Conservation (phyloP, 2,797 vertebrate genomes). For the Sebastes diaconus region DNA sequence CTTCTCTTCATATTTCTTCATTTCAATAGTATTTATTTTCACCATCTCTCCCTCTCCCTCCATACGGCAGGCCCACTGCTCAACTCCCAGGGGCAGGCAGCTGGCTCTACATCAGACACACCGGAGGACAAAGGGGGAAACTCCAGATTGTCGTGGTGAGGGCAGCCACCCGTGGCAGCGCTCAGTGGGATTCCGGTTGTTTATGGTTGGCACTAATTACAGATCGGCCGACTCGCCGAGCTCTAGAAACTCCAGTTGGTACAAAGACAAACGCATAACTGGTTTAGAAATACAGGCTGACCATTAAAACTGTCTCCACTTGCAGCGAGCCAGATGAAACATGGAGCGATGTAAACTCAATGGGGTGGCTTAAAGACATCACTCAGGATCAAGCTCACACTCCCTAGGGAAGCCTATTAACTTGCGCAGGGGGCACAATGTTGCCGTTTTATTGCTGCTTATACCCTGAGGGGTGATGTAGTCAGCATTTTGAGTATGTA, state of each 20-base stretch:
- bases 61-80: constrained; percentile 2
- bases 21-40: not conserved
- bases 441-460: constrained; percentile 8
- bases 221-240: constrained; percentile 49
- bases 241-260: constrained; percentile 23
- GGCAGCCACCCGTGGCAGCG: constrained; percentile 65
- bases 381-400: constrained; percentile 25
- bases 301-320: constrained; percentile 41
- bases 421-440: not conserved
- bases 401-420: constrained; percentile 21
- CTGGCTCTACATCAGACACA: constrained; percentile 58
- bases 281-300: constrained; percentile 23
- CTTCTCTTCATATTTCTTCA: not conserved
- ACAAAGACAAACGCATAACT: constrained; percentile 26
- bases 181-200: constrained; percentile 57
- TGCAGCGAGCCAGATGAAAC: constrained; percentile 39
- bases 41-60: not conserved
- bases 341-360: constrained; percentile 36
- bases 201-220: constrained; percentile 74
- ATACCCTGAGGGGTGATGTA: not conserved
- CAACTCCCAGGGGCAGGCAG: constrained; percentile 31
- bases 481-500: constrained; percentile 6
- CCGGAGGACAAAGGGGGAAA: constrained; percentile 60
- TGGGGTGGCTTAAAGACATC: constrained; percentile 26
- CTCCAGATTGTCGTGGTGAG: constrained; percentile 67